A percentile compares a stretch with the other conserved stretches of the same genome.
Conservation (phyloP, 2,888 invertebrate species). For the Xanthia icteritia region DNA sequence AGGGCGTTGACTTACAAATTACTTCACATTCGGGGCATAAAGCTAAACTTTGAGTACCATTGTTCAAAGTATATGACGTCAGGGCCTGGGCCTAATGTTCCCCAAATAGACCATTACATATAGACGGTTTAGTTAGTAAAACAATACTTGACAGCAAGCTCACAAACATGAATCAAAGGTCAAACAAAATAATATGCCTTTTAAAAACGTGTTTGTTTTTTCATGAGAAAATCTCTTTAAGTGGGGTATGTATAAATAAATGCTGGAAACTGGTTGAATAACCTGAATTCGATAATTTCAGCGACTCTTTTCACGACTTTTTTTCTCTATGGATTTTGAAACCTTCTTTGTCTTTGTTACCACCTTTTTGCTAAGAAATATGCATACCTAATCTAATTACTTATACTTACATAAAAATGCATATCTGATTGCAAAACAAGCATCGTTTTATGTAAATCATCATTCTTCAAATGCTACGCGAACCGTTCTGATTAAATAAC, state of each 20-base stretch:
- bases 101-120: constrained; percentile 32
- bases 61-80: constrained; percentile 51
- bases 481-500: constrained; percentile 23
- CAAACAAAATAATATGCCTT: not conserved
- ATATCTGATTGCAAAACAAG: not conserved
- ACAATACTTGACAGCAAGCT: not conserved
- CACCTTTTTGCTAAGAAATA: too few species aligned
- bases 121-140: constrained; percentile 14
- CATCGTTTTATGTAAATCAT: not conserved
- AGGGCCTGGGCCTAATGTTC: constrained; percentile 29
- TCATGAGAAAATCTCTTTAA: not conserved
- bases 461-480: not conserved
- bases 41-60: constrained; percentile 56
- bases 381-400: too few species aligned
- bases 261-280: not conserved
- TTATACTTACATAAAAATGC: not conserved
- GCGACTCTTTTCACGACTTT: too few species aligned
- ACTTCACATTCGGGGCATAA: constrained; percentile 27
- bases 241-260: not conserved
- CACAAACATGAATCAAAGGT: not conserved
- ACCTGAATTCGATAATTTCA: too few species aligned
- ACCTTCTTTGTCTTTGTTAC: too few species aligned
- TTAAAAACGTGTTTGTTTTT: not conserved
- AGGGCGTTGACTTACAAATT: constrained; percentile 33
- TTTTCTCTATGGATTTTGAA: too few species aligned